Conservation (phyloP, 1,140 invertebrate species). For the Drosophila pachea region DNA sequence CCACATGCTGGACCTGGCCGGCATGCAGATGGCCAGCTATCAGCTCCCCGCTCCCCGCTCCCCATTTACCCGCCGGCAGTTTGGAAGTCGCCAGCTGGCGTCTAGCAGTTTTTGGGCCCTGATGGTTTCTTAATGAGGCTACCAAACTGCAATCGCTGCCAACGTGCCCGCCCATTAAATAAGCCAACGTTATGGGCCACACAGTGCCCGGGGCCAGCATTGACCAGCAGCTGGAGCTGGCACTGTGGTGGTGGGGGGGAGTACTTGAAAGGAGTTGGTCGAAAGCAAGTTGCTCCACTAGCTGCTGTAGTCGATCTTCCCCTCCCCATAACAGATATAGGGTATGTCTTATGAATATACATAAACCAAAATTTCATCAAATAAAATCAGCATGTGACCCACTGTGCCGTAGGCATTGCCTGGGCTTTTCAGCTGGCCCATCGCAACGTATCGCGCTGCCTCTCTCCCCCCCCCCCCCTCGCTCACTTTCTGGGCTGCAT, state of each 20-base stretch:
- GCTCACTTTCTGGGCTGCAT: conserved; percentile 1
- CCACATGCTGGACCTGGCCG: not conserved
- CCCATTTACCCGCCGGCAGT: not conserved
- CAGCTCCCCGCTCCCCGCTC: no score
- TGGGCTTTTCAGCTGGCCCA: no score
- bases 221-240: not conserved
- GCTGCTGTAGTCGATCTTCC: no score
- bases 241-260: not conserved
- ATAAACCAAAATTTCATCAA: no score
- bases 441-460: not conserved
- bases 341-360: no score
- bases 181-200: conserved; percentile 23
- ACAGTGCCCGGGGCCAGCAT: conserved; percentile 4
- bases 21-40: conserved; percentile 28
- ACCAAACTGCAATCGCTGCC: conserved; percentile 40
- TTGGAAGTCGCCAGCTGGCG: conserved; percentile 3
- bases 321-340: no score
- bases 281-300: no score
- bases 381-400: not conserved
- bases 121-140: conserved; percentile 68
- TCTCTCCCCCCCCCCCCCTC: no score
- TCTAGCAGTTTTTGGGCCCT: conserved; percentile 23
- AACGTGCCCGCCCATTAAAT: conserved; percentile 40
- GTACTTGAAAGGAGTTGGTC: no score
- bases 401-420: not conserved